Evolutionary conservation across 2,113 vertebrate genomes (phyloP).

Genomic region (Geococcyx californianus): DNA sequence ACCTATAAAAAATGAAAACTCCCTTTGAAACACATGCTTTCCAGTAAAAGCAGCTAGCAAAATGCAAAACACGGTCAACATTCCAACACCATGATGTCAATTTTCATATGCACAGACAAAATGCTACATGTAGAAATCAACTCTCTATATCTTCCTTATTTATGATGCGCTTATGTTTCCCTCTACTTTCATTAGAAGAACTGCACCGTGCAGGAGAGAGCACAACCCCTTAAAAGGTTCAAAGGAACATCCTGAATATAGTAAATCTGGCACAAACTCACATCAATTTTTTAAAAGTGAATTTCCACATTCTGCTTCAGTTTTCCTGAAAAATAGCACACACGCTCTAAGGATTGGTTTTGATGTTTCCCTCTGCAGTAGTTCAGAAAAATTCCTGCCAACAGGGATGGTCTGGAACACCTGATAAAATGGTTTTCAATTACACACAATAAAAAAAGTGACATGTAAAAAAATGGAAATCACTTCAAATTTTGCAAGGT

Average conservation of each 20-base stretch:
- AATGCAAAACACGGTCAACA: constrained; percentile 63
- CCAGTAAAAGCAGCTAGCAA: constrained; percentile 66
- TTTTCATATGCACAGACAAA: constrained; percentile 47
- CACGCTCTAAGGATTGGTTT: neutral
- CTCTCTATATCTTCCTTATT: neutral
- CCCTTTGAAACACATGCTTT: constrained; percentile 68
- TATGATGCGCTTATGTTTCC: neutral
- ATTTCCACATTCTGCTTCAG: constrained; percentile 18
- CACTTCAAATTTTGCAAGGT: neutral
- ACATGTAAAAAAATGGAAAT: neutral
- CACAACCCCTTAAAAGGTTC: neutral
- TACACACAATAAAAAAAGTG: constrained; percentile 18
- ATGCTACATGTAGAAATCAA: constrained; percentile 25
- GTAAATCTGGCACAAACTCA: neutral
- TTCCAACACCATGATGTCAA: constrained; percentile 69
- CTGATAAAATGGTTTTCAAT: constrained; percentile 40
- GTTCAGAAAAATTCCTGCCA: constrained; percentile 33
- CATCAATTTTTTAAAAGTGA: neutral
- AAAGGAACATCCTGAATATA: neutral
- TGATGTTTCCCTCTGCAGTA: constrained; percentile 27
- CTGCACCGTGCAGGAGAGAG: neutral
- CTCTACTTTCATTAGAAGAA: constrained; percentile 1
- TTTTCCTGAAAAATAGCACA: neutral
- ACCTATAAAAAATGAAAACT: constrained; percentile 59
- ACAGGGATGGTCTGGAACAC: constrained; percentile 11